Conservation (phyloP, 1,140 invertebrate species). For the Micrasema minimum region DNA sequence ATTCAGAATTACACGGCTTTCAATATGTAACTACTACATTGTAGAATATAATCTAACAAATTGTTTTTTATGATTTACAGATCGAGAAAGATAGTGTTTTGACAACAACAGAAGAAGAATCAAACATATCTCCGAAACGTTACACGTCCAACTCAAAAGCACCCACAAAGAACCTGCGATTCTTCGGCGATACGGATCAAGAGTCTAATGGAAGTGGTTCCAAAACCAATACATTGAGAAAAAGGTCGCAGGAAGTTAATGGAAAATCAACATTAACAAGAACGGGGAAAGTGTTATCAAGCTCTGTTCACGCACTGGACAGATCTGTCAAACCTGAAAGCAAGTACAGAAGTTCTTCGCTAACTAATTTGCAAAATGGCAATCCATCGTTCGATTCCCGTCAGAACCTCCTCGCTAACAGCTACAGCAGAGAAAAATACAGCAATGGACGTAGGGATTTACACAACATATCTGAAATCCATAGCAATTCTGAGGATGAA, state of each 20-base stretch:
- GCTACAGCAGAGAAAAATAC: conserved; percentile 50
- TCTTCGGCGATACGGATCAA: conserved; percentile 83
- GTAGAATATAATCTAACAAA: no score
- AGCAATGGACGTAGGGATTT: conserved; percentile 65
- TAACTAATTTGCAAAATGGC: conserved; percentile 61
- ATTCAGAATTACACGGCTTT: no score
- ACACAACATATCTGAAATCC: conserved; percentile 69
- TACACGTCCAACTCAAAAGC: conserved; percentile 60
- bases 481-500: conserved; percentile 63
- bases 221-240: conserved; percentile 59
- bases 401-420: conserved; percentile 44
- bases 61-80: conserved; percentile 53
- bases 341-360: conserved; percentile 61
- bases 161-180: conserved; percentile 76
- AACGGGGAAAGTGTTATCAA: conserved; percentile 59
- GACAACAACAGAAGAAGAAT: conserved; percentile 64
- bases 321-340: conserved; percentile 60
- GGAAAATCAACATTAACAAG: conserved; percentile 57
- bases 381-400: conserved; percentile 41
- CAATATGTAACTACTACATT: no score
- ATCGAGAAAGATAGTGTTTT: conserved; percentile 61
- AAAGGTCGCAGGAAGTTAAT: conserved; percentile 40
- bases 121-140: conserved; percentile 55
- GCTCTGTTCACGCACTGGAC: conserved; percentile 62
- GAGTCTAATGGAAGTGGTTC: conserved; percentile 69